phyloP scores from a whole-genome alignment of 2,888 invertebrate species.

The Melieria omissa region DNA sequence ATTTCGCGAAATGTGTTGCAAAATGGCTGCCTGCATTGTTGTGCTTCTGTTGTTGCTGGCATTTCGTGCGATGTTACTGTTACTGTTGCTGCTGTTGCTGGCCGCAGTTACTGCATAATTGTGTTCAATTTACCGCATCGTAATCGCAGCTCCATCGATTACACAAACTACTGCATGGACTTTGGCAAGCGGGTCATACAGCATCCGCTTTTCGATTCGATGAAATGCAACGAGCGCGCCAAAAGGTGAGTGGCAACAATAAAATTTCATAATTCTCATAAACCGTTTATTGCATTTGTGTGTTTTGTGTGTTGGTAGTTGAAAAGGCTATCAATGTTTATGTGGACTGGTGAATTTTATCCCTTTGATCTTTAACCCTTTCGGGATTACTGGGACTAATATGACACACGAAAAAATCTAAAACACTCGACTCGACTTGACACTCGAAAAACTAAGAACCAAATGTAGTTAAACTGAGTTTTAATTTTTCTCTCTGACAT shows the following conservation, averaged over 20 bases:
- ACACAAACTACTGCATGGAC: slow-evolving; percentile 66
- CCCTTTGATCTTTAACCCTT: too few species aligned
- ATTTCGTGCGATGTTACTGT: not conserved
- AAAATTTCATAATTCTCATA: not conserved
- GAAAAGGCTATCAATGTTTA: too few species aligned
- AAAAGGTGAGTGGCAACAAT: slow-evolving; percentile 52
- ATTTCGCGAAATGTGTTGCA: slow-evolving; percentile 22
- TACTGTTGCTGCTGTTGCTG: slow-evolving; percentile 14
- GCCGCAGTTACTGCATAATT: slow-evolving; percentile 63
- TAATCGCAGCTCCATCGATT: slow-evolving; percentile 62
- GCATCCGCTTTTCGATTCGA: slow-evolving; percentile 62
- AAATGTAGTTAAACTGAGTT: too few species aligned
- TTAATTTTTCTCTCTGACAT: too few species aligned
- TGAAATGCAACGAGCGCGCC: slow-evolving; percentile 59
- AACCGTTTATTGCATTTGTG: too few species aligned
- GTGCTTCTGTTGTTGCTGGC: not conserved
- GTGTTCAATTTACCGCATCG: slow-evolving; percentile 64
- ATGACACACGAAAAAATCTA: too few species aligned
- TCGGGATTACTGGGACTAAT: too few species aligned
- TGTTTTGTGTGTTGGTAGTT: too few species aligned
- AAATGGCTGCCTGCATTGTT: slow-evolving; percentile 14
- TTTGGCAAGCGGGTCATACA: slow-evolving; percentile 59
- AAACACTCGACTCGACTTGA: too few species aligned
- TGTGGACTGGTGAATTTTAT: too few species aligned
- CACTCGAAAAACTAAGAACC: too few species aligned